Evolutionary conservation across 2,797 vertebrate species (phyloP).

Genomic region (Oreonectes daqikongensis): DNA sequence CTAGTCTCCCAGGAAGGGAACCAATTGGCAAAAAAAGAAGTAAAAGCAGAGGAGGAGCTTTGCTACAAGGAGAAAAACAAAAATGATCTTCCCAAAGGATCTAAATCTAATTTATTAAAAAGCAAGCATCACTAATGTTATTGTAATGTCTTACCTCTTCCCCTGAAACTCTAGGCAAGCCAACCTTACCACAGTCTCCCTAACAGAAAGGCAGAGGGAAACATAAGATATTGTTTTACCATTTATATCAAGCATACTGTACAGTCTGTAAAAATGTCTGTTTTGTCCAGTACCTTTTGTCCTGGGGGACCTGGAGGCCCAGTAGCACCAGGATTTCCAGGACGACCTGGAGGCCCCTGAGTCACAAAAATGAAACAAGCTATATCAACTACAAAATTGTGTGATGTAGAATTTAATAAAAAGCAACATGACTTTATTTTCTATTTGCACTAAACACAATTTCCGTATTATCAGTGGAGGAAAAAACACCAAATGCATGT

Average conservation of each 20-base stretch:
- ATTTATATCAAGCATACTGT: background rate
- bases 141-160: slow-evolving; percentile 74
- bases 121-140: background rate
- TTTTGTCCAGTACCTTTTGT: slow-evolving; percentile 69
- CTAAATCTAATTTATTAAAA: background rate
- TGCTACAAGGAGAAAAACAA: slow-evolving; percentile 66
- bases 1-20: slow-evolving; percentile 68
- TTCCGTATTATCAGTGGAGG: too few relatives aligned
- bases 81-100: background rate
- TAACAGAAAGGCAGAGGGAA: slow-evolving; percentile 51
- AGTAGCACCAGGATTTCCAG: slow-evolving; percentile 64
- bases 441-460: too few relatives aligned
- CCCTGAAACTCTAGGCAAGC: slow-evolving; percentile 75
- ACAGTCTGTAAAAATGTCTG: too few relatives aligned
- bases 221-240: background rate
- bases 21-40: slow-evolving; percentile 66
- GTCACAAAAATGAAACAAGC: slow-evolving; percentile 2
- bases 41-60: slow-evolving; percentile 59
- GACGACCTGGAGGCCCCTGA: slow-evolving; percentile 80
- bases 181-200: slow-evolving; percentile 79
- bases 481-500: too few relatives aligned
- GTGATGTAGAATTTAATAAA: background rate
- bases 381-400: background rate
- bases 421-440: background rate
- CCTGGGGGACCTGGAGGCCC: slow-evolving; percentile 78